Evolutionary conservation across 2,113 vertebrate genomes (phyloP), one percentile per base, ranked within the genome.

Genomic region (Procavia capensis): DNA sequence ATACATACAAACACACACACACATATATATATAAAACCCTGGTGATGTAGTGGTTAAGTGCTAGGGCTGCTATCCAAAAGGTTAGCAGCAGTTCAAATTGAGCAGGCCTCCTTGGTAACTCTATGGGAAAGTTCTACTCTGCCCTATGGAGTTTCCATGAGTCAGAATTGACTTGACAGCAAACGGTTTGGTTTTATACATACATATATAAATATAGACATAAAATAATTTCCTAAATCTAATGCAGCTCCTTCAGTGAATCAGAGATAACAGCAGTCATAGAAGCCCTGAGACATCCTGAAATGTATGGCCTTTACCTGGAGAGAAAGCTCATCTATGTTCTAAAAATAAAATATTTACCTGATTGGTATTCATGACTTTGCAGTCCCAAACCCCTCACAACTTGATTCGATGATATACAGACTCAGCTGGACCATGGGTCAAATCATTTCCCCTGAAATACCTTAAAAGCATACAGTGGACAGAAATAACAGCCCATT

Each of bases 191-290:
- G n/a, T n/a, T n/a, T n/a, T n/a, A n/a, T n/a, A n/a, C n/a, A n/a
- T n/a, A n/a, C n/a, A n/a, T n/a, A 36, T 45, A 9, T 45, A 64
- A 34, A 31, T 19, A 86, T 10, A 70, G 17, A 72, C 29, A 13
- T 17, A 61, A 54, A 25, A 8, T 2, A 45, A 41, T 17, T 27
- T 24, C 50, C 20, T 74, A 74, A 63, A 74, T 64, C 17, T 81
- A 29, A 25, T 36, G 34, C 43, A 22, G 16, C 20, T 45, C 39
- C 2, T 72, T 25, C 74, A 47, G 84, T 59, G 61, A 45, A 45
- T 54, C 66, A 47, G 31, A 20, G 34, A 45, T 17, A 1, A 39
- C 6, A 0, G 1, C 16, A 17, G 6, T 29, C 66, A 47, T 29
- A 13, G 79, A 61, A 20, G 9, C 13, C 25, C 39, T 57, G 54